Evolutionary conservation across 2,797 vertebrate species (phyloP).

Genomic region (Chelmon rostratus): DNA sequence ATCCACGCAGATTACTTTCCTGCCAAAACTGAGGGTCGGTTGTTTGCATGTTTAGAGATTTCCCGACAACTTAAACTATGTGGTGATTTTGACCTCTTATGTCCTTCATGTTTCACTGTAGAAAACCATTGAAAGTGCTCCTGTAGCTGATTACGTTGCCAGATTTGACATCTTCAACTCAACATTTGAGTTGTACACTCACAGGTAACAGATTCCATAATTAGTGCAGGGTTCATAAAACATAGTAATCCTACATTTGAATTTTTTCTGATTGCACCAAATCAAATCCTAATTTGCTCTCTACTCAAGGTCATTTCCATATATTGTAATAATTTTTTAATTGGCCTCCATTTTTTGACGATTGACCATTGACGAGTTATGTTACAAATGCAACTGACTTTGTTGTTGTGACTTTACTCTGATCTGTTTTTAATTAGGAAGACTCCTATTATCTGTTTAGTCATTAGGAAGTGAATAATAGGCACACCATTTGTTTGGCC

Average conservation of each 20-base stretch:
- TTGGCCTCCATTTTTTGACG: background rate
- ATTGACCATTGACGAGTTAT: background rate
- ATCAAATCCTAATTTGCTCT: background rate
- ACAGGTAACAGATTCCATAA: conserved; percentile 86
- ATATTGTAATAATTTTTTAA: background rate
- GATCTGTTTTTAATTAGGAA: conserved; percentile 25
- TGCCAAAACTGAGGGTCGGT: conserved; percentile 90
- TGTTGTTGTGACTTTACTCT: conserved; percentile 10
- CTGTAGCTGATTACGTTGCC: conserved; percentile 86
- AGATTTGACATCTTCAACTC: conserved; percentile 94
- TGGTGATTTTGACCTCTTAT: background rate
- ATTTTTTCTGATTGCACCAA: background rate
- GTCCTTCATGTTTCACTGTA: conserved; percentile 69
- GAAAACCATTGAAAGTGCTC: conserved; percentile 91
- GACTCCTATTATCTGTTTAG: conserved; percentile 21
- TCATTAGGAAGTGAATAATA: conserved; percentile 30
- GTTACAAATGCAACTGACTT: background rate
- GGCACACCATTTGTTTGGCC: conserved; percentile 44
- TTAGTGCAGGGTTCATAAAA: background rate
- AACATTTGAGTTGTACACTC: conserved; percentile 92
- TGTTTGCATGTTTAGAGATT: conserved; percentile 42
- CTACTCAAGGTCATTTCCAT: background rate
- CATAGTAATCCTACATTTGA: background rate
- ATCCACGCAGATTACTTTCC: conserved; percentile 98
- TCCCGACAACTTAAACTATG: background rate